These are phyloP conservation scores for Carapus acus DNA, from an alignment of 2,797 vertebrate genomes.

Conservation along the genomic window DNA sequence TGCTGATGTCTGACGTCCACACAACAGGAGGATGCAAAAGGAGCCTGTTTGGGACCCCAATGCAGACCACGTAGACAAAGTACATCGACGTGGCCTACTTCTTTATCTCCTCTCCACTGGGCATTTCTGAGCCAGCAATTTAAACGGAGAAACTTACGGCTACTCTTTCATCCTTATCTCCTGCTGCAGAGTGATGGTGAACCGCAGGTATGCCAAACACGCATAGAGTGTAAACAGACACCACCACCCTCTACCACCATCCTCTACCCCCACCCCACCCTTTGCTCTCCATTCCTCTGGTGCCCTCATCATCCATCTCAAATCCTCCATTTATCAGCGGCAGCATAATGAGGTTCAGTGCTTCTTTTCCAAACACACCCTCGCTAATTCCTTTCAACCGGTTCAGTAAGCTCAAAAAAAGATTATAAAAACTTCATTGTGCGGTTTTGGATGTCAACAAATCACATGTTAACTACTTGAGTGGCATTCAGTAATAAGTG, in stretches of 20 bases:
- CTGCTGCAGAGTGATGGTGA: constrained; percentile 11
- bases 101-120: not conserved
- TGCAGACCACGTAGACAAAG: not conserved
- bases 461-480: too few species aligned
- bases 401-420: too few species aligned
- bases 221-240: constrained; percentile 44
- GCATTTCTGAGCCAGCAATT: constrained; percentile 7
- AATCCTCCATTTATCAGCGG: not conserved
- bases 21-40: too few species aligned
- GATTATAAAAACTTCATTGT: too few species aligned
- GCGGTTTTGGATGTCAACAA: too few species aligned
- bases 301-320: too few species aligned
- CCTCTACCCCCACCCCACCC: constrained; percentile 13
- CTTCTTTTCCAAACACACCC: not conserved
- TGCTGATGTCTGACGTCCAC: too few species aligned
- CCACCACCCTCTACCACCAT: constrained; percentile 6
- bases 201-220: constrained; percentile 51
- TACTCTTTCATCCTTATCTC: constrained; percentile 28
- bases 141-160: constrained; percentile 1
- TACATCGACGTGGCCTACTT: too few species aligned
- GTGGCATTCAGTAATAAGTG: too few species aligned
- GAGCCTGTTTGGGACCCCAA: too few species aligned
- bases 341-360: not conserved
- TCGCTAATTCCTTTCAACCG: too few species aligned
- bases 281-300: too few species aligned